Percentiles rank a stretch among this genome's conserved stretches.
Conservation (phyloP, 2,113 vertebrate species). For the Tympanuchus pallidicinctus region DNA sequence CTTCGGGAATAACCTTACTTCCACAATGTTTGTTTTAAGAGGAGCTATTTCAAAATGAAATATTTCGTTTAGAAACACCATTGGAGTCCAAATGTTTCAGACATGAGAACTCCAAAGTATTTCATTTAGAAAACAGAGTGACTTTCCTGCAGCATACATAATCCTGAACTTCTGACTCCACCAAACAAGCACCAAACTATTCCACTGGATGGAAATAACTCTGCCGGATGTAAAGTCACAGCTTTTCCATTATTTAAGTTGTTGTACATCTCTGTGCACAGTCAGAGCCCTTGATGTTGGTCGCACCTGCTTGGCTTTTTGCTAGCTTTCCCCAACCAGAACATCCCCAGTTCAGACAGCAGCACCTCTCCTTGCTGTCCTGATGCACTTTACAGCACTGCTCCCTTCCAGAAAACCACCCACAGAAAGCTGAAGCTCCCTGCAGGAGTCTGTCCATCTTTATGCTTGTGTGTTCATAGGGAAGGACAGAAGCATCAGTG, state of each 20-base stretch:
- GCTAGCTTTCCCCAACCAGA: too few species aligned
- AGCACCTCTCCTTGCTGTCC: background rate
- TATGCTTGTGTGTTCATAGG: background rate
- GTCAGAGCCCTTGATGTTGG: accelerated
- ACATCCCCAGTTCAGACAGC: too few species aligned
- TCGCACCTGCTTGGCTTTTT: accelerated
- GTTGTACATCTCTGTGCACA: accelerated
- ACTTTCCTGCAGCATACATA: background rate
- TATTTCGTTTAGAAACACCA: background rate
- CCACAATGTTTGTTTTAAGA: background rate
- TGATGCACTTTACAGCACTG: accelerated
- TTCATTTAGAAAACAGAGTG: background rate
- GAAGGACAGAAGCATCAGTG: background rate
- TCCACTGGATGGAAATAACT: accelerated
- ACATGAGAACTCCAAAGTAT: background rate
- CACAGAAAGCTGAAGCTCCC: background rate
- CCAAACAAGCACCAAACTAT: background rate
- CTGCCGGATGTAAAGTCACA: too few species aligned
- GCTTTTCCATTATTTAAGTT: too few species aligned
- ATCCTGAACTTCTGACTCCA: background rate
- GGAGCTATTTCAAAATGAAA: background rate
- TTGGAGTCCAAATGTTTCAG: background rate
- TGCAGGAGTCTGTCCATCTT: background rate
- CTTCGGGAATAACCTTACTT: background rate
- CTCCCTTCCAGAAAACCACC: background rate